phyloP scores from a whole-genome alignment of 53 echinoderm and acorn worm species.

The Arbacia lixula region DNA sequence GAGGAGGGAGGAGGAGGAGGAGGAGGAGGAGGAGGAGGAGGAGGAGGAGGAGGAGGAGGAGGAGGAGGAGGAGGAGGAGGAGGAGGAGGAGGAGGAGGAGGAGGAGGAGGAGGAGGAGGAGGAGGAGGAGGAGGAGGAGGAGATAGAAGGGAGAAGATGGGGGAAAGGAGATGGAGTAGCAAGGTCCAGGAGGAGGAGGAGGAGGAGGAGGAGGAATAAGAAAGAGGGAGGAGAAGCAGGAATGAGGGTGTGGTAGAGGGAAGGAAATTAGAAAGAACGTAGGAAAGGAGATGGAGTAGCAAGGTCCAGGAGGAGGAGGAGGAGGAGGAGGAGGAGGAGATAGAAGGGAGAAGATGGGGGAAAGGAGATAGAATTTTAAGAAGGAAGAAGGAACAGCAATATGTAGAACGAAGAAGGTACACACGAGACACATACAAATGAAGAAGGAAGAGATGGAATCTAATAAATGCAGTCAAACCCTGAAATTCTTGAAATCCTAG shows the following conservation, averaged over 20 bases:
- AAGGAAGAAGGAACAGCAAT: background rate
- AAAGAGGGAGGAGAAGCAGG: background rate
- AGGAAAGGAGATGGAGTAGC: background rate
- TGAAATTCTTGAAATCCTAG: no score
- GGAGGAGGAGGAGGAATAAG: background rate
- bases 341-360: background rate
- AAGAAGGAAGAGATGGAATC: no score
- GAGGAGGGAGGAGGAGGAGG: background rate
- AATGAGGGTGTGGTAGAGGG: background rate
- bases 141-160: background rate
- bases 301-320: background rate
- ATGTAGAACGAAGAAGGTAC: background rate
- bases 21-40: background rate
- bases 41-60: no score
- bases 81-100: background rate
- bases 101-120: background rate
- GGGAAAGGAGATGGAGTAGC: background rate
- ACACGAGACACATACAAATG: no score
- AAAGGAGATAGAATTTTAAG: background rate
- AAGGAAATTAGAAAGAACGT: background rate
- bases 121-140: background rate
- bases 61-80: background rate
- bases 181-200: background rate
- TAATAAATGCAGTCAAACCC: no score
- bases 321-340: background rate